Evolutionary conservation across 2,797 vertebrate genomes (phyloP).

Genomic region (Lateolabrax maculatus): DNA sequence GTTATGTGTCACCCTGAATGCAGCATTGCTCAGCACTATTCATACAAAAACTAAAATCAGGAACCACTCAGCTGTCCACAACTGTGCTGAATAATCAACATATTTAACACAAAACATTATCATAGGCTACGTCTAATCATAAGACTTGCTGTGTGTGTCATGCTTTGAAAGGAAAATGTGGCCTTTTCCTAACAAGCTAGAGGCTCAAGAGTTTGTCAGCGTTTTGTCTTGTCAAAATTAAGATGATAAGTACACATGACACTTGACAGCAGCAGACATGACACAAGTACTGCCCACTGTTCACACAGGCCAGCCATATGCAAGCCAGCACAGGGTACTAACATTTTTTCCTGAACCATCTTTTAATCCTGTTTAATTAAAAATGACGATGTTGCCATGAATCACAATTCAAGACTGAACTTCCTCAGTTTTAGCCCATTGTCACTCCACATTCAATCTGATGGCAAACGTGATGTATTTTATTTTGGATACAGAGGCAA

Average conservation of each 20-base stretch:
- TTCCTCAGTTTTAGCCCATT: neutral
- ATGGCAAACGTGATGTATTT: constrained; percentile 1
- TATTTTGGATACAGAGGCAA: constrained; percentile 9
- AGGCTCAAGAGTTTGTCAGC: neutral
- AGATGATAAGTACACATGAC: neutral
- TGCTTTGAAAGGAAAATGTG: neutral
- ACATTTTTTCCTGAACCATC: neutral
- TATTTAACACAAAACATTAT: neutral
- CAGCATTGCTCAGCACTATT: neutral
- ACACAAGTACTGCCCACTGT: neutral
- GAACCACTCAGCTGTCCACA: constrained; percentile 33
- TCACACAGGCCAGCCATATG: neutral
- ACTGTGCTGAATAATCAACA: constrained; percentile 43
- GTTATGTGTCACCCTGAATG: neutral
- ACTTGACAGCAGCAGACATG: neutral
- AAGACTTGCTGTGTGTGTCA: neutral
- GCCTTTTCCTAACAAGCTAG: neutral
- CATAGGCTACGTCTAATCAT: neutral
- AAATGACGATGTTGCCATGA: neutral
- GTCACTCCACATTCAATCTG: neutral
- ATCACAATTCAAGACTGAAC: neutral
- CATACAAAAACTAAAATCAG: constrained; percentile 45
- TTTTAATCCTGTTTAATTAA: constrained; percentile 7
- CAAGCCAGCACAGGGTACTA: neutral
- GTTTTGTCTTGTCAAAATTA: neutral